Evolutionary conservation across 2,113 vertebrate genomes (phyloP).

Genomic region (Cavia porcellus): DNA sequence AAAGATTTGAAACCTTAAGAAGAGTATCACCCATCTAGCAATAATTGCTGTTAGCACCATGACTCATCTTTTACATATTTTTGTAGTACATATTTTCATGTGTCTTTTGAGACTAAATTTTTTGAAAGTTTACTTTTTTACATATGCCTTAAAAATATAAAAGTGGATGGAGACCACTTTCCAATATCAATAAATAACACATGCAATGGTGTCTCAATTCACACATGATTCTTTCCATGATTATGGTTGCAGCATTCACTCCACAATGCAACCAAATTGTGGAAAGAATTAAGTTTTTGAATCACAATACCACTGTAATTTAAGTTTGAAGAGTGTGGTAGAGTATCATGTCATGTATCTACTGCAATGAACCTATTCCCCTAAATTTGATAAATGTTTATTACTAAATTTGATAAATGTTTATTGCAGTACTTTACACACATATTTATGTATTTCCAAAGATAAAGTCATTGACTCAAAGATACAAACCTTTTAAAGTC

Average conservation of each 20-base stretch:
- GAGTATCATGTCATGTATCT: background rate
- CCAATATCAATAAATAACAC: background rate
- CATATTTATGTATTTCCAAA: slow-evolving; percentile 8
- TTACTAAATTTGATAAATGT: no score
- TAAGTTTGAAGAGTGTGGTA: background rate
- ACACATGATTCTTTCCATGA: background rate
- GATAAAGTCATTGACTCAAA: background rate
- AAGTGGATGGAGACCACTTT: background rate
- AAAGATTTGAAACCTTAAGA: background rate
- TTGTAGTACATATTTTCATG: background rate
- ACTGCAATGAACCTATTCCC: background rate
- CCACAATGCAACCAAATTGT: background rate
- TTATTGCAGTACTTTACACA: background rate
- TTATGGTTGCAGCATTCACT: background rate
- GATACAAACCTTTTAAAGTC: background rate
- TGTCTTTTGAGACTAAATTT: background rate
- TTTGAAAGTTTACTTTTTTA: background rate
- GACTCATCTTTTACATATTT: background rate
- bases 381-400: background rate
- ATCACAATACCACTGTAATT: background rate
- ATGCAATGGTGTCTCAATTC: background rate
- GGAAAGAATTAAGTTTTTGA: background rate
- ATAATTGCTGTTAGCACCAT: background rate
- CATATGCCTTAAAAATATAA: background rate
- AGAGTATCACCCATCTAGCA: background rate